A percentile compares a stretch with the other conserved stretches of the same genome.
Evolutionary conservation across 2,888 invertebrate species (phyloP).

Genomic region (Thumatha senex): DNA sequence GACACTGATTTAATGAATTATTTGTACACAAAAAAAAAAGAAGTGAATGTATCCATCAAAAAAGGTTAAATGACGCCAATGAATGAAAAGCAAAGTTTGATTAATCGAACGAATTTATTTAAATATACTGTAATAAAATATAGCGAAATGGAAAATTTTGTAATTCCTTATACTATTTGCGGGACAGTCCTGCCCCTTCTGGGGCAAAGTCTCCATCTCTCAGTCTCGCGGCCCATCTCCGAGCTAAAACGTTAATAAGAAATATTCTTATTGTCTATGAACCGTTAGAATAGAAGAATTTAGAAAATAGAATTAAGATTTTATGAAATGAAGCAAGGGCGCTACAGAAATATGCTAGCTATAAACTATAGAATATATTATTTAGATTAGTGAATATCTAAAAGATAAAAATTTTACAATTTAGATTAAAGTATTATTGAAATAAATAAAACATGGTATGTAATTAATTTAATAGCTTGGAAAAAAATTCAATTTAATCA

Average conservation of each 20-base stretch:
- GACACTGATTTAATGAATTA: slow-evolving; percentile 53
- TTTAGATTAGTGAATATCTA: not conserved
- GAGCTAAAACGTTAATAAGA: slow-evolving; percentile 76
- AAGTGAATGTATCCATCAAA: slow-evolving; percentile 71
- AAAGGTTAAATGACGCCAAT: slow-evolving; percentile 62
- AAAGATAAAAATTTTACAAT: not conserved
- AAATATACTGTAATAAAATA: slow-evolving; percentile 62
- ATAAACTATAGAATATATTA: not conserved
- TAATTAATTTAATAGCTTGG: no score
- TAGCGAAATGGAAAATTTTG: slow-evolving; percentile 52
- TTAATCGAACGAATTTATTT: slow-evolving; percentile 69
- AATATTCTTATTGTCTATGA: slow-evolving; percentile 50
- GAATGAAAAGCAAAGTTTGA: slow-evolving; percentile 77
- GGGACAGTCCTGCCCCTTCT: slow-evolving; percentile 74
- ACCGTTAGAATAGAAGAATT: slow-evolving; percentile 15
- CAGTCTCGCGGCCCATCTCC: slow-evolving; percentile 72
- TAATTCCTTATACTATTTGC: slow-evolving; percentile 77
- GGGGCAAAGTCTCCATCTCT: slow-evolving; percentile 78
- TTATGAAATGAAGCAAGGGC: slow-evolving; percentile 36
- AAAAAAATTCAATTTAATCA: no score
- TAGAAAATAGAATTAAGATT: slow-evolving; percentile 21
- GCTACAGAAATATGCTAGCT: slow-evolving; percentile 36
- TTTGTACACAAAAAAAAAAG: slow-evolving; percentile 58
- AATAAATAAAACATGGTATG: no score
- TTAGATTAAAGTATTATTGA: not conserved